phyloP scores from a whole-genome alignment of 1,140 invertebrate species.

The Tetraneura akinire region DNA sequence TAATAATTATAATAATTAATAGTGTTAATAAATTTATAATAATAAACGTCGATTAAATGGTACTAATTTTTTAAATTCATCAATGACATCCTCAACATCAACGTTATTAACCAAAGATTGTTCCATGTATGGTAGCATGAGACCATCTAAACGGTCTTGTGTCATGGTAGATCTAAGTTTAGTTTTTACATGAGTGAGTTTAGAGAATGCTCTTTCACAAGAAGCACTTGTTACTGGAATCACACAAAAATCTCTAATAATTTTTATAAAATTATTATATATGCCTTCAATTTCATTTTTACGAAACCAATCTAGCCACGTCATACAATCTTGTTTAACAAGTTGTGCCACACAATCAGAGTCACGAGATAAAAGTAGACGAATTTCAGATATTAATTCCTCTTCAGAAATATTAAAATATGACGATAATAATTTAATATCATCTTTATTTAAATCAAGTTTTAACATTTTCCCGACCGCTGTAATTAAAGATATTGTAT shows the following conservation, averaged over 20 bases:
- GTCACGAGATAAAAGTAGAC: neutral
- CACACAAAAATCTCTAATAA: constrained; percentile 13
- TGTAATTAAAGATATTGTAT: neutral
- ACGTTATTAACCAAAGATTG: no score
- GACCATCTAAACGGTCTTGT: neutral
- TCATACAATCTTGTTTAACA: neutral
- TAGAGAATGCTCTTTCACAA: constrained; percentile 14
- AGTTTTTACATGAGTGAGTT: constrained; percentile 1
- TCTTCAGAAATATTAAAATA: neutral
- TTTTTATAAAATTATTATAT: neutral
- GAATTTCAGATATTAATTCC: neutral
- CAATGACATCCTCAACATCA: no score
- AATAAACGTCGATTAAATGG: no score
- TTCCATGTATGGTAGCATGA: constrained; percentile 2
- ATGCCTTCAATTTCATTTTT: constrained; percentile 11
- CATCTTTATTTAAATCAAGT: neutral
- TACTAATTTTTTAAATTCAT: no score
- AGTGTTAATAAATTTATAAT: no score
- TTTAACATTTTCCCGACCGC: neutral
- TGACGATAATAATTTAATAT: constrained; percentile 6
- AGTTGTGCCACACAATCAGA: neutral
- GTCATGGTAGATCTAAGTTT: neutral
- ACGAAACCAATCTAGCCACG: no score
- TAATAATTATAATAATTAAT: no score
- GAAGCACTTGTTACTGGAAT: neutral